Percentiles rank a stretch among this genome's conserved stretches.
These are phyloP conservation scores for Hylaea fasciaria DNA, from an alignment of 2,888 invertebrate genomes.

Conservation along the genomic window DNA sequence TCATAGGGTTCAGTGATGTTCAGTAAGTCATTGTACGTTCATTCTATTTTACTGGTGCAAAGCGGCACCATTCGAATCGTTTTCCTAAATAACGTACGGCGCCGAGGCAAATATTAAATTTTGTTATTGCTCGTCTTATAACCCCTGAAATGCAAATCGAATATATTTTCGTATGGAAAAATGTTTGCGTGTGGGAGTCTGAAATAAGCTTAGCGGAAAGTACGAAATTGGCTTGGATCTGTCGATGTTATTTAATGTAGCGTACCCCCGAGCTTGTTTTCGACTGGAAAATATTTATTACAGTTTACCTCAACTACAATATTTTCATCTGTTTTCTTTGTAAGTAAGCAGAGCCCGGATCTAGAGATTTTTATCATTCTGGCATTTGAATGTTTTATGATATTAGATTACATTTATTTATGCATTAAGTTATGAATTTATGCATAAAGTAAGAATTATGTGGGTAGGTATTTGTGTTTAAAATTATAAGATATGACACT, in stretches of 20 bases:
- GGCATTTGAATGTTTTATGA: constrained; percentile 8
- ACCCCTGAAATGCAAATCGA: constrained; percentile 74
- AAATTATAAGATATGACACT: neutral
- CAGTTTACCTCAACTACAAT: constrained; percentile 61
- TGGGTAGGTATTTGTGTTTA: neutral
- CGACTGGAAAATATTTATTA: constrained; percentile 77
- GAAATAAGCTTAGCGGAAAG: constrained; percentile 77
- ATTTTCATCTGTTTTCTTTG: constrained; percentile 54
- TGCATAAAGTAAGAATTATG: too few relatives aligned
- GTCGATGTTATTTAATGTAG: constrained; percentile 81
- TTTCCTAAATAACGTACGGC: constrained; percentile 47
- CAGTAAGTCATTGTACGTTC: constrained; percentile 6
- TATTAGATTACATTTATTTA: too few relatives aligned
- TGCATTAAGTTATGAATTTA: too few relatives aligned
- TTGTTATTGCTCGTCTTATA: constrained; percentile 60
- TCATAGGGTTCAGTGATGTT: constrained; percentile 12
- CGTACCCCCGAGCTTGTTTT: constrained; percentile 71
- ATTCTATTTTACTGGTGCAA: constrained; percentile 16
- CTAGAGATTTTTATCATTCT: constrained; percentile 29
- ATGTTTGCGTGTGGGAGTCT: constrained; percentile 73
- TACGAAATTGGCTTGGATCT: constrained; percentile 78
- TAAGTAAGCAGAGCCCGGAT: constrained; percentile 14
- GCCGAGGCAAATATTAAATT: constrained; percentile 45
- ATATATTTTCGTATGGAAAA: constrained; percentile 71
- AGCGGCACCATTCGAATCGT: constrained; percentile 44